Conservation (phyloP, 2,797 vertebrate genomes). For the Lindbergichthys nudifrons region DNA sequence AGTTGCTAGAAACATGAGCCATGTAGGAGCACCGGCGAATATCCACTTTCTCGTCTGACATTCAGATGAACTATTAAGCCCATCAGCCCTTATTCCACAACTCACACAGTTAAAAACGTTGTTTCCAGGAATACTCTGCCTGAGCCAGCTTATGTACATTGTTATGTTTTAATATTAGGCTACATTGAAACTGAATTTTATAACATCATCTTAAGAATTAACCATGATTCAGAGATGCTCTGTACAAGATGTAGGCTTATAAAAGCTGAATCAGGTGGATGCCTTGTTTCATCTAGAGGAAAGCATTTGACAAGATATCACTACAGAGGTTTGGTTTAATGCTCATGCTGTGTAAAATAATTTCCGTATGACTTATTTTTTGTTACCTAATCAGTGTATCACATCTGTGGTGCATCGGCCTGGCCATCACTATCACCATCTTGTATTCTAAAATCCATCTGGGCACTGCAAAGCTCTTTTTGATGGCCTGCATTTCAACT, state of each 20-base stretch:
- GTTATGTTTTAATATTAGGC: neutral
- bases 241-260: neutral
- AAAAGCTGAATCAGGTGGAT: neutral
- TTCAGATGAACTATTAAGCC: conserved; percentile 63
- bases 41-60: conserved; percentile 41
- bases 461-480: neutral
- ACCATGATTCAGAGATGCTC: neutral
- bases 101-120: neutral
- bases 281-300: neutral
- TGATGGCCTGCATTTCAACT: neutral
- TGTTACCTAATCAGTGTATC: neutral
- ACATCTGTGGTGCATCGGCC: neutral
- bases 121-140: neutral
- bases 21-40: conserved; percentile 31
- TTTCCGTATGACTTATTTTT: neutral
- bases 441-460: neutral
- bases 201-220: neutral
- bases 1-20: conserved; percentile 27
- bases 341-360: neutral
- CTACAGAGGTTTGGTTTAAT: too few relatives aligned
- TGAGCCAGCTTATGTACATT: neutral
- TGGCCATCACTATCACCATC: neutral
- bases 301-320: neutral
- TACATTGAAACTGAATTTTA: neutral
- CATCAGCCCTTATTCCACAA: conserved; percentile 50